A percentile compares a stretch with the other conserved stretches of the same genome.
phyloP scores from a whole-genome alignment of 2,888 invertebrate species.

The Philonicus albiceps region DNA sequence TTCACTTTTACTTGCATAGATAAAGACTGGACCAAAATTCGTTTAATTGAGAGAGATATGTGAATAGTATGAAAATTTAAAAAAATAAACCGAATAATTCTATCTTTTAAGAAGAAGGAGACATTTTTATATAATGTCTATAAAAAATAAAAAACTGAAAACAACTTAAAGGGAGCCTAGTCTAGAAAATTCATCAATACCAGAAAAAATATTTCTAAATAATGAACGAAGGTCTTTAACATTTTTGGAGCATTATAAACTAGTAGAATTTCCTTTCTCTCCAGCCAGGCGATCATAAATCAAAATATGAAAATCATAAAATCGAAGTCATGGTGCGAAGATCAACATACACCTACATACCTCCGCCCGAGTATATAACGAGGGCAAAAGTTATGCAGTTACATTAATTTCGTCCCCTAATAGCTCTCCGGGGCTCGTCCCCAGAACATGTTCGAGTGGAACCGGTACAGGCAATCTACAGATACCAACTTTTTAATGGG shows the following conservation, averaged over 20 bases:
- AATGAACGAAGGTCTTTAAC: not conserved
- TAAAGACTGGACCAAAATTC: too few relatives aligned
- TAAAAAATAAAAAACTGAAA: too few relatives aligned
- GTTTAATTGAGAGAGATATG: too few relatives aligned
- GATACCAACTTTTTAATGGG: slow-evolving; percentile 43
- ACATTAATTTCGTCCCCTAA: slow-evolving; percentile 40
- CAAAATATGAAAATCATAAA: slow-evolving; percentile 38
- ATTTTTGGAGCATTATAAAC: not conserved
- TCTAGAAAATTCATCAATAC: not conserved
- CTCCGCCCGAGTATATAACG: not conserved
- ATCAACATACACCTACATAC: not conserved
- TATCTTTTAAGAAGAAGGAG: too few relatives aligned
- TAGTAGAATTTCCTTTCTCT: not conserved
- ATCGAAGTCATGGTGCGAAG: not conserved
- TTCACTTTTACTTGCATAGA: too few relatives aligned
- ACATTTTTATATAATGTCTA: too few relatives aligned
- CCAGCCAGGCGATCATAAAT: not conserved
- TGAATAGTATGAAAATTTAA: too few relatives aligned
- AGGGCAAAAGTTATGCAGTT: slow-evolving; percentile 41
- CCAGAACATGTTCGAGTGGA: not conserved
- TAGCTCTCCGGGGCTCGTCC: slow-evolving; percentile 3
- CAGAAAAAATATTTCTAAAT: not conserved
- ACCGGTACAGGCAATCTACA: slow-evolving; percentile 27
- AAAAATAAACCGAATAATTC: too few relatives aligned
- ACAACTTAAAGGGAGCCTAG: too few relatives aligned